phyloP scores from a whole-genome alignment of 2,797 vertebrate genomes.

The Crocodylus rhombifer region DNA sequence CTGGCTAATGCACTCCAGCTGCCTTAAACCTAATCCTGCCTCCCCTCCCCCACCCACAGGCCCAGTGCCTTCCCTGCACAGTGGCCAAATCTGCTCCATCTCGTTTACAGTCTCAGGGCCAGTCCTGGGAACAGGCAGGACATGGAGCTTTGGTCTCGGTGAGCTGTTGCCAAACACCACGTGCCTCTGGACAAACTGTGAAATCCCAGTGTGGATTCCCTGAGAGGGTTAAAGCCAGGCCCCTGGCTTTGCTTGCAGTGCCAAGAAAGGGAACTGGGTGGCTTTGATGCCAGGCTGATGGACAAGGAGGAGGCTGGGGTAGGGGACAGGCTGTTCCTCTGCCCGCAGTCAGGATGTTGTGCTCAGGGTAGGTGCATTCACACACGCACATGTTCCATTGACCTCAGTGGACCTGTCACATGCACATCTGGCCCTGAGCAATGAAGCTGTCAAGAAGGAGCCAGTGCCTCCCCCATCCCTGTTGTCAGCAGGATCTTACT shows the following conservation, averaged over 20 bases:
- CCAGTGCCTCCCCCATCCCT: no score
- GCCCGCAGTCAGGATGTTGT: neutral
- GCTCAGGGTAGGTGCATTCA: no score
- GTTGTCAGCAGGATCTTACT: no score
- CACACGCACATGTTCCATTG: neutral
- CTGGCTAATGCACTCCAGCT: neutral
- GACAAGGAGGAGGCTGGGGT: neutral
- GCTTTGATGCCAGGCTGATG: no score
- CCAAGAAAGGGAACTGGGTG: neutral
- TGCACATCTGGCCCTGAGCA: neutral
- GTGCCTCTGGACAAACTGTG: neutral
- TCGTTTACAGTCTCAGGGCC: neutral
- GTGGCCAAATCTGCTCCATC: neutral
- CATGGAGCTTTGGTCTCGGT: neutral
- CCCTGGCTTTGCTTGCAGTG: neutral
- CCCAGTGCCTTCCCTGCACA: neutral
- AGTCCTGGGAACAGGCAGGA: neutral
- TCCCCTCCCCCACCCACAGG: neutral
- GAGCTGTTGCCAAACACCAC: neutral
- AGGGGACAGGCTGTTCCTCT: neutral
- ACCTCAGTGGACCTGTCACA: neutral
- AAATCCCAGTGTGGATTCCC: neutral
- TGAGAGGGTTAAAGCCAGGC: neutral
- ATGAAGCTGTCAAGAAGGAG: neutral
- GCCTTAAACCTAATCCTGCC: neutral